Conservation (phyloP, 2,797 vertebrate species). For the Gallinago solitaria region DNA sequence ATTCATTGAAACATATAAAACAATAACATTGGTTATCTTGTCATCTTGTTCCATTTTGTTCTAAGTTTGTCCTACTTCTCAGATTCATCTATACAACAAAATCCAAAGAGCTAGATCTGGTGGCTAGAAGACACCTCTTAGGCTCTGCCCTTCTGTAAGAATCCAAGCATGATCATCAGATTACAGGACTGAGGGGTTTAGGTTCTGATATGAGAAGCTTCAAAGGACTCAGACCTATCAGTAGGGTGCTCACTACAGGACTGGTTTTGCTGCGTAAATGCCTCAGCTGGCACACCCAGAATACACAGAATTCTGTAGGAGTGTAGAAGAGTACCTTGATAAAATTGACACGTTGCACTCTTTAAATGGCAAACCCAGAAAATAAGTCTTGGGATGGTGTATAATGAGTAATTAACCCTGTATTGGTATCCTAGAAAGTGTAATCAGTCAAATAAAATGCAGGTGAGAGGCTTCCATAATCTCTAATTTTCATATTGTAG, state of each 20-base stretch:
- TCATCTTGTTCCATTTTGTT: not conserved
- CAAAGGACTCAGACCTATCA: not conserved
- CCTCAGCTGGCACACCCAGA: not conserved
- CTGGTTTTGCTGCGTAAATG: not conserved
- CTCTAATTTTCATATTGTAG: not conserved
- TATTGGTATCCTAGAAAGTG: not conserved
- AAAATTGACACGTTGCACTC: not conserved
- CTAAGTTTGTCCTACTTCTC: not conserved
- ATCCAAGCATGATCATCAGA: not conserved
- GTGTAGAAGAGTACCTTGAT: not conserved
- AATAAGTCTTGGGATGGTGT: not conserved
- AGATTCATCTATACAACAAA: not conserved
- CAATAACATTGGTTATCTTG: not conserved
- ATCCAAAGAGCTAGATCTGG: not conserved
- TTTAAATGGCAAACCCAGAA: not conserved
- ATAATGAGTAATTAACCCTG: not conserved
- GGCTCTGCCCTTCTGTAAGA: not conserved
- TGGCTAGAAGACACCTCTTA: not conserved
- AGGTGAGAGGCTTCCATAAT: not conserved
- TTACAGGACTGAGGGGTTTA: not conserved
- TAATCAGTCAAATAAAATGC: not conserved
- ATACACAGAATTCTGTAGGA: not conserved
- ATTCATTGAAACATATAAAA: not conserved
- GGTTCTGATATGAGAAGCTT: not conserved
- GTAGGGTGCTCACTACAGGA: fast-evolving